These are phyloP conservation scores for Drosophila rubida DNA, from an alignment of 2,888 invertebrate species.

Conservation along the genomic window DNA sequence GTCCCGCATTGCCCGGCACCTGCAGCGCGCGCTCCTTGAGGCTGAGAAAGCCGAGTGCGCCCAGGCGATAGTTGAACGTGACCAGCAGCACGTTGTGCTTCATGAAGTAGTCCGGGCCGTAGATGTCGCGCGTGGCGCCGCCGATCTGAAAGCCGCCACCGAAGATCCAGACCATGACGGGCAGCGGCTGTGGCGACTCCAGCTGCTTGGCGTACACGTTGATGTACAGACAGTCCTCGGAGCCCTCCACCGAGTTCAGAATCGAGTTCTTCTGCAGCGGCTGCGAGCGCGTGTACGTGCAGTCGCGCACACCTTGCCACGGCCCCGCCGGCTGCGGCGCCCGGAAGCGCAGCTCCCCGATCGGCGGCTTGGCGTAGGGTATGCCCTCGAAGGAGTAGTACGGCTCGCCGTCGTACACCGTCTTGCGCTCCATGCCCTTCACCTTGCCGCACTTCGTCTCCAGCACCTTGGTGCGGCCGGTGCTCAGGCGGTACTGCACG, in stretches of 20 bases:
- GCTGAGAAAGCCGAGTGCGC: slow-evolving; percentile 85
- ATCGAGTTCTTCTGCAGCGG: slow-evolving; percentile 81
- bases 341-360: slow-evolving; percentile 80
- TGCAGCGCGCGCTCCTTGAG: slow-evolving; percentile 84
- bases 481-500: slow-evolving; percentile 67
- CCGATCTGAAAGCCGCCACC: slow-evolving; percentile 85
- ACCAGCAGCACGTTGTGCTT: slow-evolving; percentile 85
- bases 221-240: slow-evolving; percentile 86
- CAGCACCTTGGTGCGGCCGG: slow-evolving; percentile 68
- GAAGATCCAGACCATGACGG: slow-evolving; percentile 86
- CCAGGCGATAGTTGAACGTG: slow-evolving; percentile 85
- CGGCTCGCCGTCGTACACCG: slow-evolving; percentile 63
- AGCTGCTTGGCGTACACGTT: slow-evolving; percentile 84
- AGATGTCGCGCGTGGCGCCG: slow-evolving; percentile 81
- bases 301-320: slow-evolving; percentile 85
- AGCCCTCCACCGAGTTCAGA: slow-evolving; percentile 79
- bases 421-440: slow-evolving; percentile 72
- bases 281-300: slow-evolving; percentile 75
- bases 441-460: slow-evolving; percentile 77
- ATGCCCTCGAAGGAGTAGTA: slow-evolving; percentile 83
- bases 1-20: slow-evolving; percentile 86
- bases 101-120: slow-evolving; percentile 85
- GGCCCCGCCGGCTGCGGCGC: slow-evolving; percentile 84
- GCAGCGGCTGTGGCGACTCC: slow-evolving; percentile 61
- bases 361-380: slow-evolving; percentile 82